Evolutionary conservation across 2,113 vertebrate species (phyloP).

Genomic region (Petaurus breviceps): DNA sequence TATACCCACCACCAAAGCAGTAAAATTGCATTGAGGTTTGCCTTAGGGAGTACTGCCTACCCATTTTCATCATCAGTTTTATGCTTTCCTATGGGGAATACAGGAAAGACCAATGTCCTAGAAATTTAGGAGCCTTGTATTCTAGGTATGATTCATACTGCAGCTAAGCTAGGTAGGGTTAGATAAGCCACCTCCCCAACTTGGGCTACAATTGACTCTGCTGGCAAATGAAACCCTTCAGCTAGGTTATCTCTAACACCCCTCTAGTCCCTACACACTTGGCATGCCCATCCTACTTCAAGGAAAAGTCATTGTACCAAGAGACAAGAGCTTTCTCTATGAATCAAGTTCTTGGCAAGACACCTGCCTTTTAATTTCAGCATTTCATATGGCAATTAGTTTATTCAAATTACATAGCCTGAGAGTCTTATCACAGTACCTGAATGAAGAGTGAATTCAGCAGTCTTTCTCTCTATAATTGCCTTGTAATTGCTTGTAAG

Average conservation of each 20-base stretch:
- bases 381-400: slow-evolving; percentile 44
- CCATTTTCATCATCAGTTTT: not conserved
- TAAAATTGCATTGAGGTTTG: not conserved
- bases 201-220: not conserved
- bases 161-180: not conserved
- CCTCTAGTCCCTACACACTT: not conserved
- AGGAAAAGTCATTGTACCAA: slow-evolving; percentile 24
- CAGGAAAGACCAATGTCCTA: not conserved
- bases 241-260: not conserved
- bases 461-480: slow-evolving; percentile 57
- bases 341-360: slow-evolving; percentile 43
- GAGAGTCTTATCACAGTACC: slow-evolving; percentile 37
- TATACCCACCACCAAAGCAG: not conserved
- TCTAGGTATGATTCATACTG: not conserved
- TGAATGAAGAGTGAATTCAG: slow-evolving; percentile 59
- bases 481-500: slow-evolving; percentile 64
- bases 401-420: not conserved
- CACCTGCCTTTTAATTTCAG: slow-evolving; percentile 52
- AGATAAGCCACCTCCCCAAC: not conserved
- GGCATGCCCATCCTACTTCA: slow-evolving; percentile 23
- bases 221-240: not conserved
- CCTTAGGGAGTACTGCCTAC: not conserved
- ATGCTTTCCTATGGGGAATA: not conserved
- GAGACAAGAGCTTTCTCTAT: not conserved
- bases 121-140: not conserved